Percentiles rank a stretch among this genome's conserved stretches.
These are phyloP conservation scores for Yponomeuta evonymella DNA, from an alignment of 2,888 invertebrate species.

Conservation along the genomic window DNA sequence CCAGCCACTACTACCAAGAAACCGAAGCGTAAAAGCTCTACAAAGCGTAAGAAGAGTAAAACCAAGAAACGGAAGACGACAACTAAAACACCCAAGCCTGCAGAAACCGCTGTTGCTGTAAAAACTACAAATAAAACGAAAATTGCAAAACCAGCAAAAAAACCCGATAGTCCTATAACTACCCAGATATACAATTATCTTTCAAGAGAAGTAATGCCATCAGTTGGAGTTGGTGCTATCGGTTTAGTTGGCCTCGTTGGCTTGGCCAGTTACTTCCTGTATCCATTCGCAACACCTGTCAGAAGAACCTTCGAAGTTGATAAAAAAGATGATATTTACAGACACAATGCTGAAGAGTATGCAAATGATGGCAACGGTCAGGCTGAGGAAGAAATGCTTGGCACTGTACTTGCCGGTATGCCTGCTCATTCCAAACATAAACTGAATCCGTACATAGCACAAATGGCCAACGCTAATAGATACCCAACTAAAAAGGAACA, in stretches of 20 bases:
- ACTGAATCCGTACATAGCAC: conserved; percentile 63
- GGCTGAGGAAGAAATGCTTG: conserved; percentile 85
- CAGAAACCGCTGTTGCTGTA: background rate
- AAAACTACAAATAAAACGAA: conserved; percentile 72
- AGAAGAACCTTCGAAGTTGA: conserved; percentile 81
- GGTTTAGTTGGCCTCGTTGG: conserved; percentile 85
- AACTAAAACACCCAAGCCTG: conserved; percentile 38
- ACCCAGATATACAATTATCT: conserved; percentile 86
- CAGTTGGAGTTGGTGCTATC: conserved; percentile 85
- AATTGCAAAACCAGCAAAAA: conserved; percentile 52
- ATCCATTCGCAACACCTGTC: conserved; percentile 82
- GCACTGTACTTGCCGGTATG: conserved; percentile 84
- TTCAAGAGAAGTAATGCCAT: conserved; percentile 87
- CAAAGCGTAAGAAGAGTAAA: conserved; percentile 72
- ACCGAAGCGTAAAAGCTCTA: conserved; percentile 53
- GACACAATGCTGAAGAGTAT: conserved; percentile 82
- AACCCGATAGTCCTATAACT: conserved; percentile 78
- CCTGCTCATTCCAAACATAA: conserved; percentile 68
- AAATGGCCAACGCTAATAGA: conserved; percentile 52
- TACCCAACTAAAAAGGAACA: conserved; percentile 63
- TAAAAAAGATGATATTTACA: conserved; percentile 79
- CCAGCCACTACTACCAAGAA: conserved; percentile 68
- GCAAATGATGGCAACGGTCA: conserved; percentile 80
- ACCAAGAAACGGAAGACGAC: conserved; percentile 77
- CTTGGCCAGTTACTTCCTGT: conserved; percentile 84